Percentiles rank a stretch among this genome's conserved stretches.
These are phyloP conservation scores for Tenthredo mesomela DNA, from an alignment of 2,888 invertebrate species.

Conservation along the genomic window DNA sequence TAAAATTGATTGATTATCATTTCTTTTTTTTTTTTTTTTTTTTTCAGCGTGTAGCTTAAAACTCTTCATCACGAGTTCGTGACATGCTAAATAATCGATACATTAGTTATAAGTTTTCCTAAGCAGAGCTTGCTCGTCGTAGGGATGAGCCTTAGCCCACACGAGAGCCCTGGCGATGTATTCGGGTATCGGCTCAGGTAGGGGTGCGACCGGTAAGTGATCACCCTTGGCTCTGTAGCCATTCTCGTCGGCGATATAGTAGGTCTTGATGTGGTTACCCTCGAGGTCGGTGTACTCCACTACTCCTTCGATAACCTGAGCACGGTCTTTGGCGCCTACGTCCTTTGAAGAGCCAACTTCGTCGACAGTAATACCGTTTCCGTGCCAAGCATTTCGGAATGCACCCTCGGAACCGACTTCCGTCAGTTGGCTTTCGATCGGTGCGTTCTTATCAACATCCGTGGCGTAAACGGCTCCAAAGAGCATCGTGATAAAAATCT, in stretches of 20 bases:
- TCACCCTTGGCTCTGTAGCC: slow-evolving; percentile 5
- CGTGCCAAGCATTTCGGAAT: slow-evolving; percentile 43
- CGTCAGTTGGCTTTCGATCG: slow-evolving; percentile 11
- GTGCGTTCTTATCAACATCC: slow-evolving; percentile 17
- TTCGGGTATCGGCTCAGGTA: neutral
- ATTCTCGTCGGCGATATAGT: slow-evolving; percentile 24
- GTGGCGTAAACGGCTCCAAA: neutral
- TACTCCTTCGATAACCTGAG: slow-evolving; percentile 36
- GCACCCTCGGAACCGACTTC: slow-evolving; percentile 39
- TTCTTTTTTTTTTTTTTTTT: neutral
- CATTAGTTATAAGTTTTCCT: neutral
- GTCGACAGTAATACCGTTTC: slow-evolving; percentile 45
- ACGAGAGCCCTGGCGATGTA: slow-evolving; percentile 39
- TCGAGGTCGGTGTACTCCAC: slow-evolving; percentile 29
- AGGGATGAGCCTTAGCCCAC: slow-evolving; percentile 49
- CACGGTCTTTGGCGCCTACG: neutral
- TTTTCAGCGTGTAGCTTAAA: neutral
- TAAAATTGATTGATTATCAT: neutral
- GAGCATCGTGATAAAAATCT: neutral
- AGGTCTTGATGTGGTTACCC: neutral
- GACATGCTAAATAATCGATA: neutral
- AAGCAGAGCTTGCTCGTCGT: slow-evolving; percentile 33
- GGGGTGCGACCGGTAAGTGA: slow-evolving; percentile 22
- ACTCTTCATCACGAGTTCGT: neutral
- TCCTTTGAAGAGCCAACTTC: slow-evolving; percentile 29